Evolutionary conservation across 2,888 invertebrate species (phyloP).

Genomic region (Acrocera orbiculus): DNA sequence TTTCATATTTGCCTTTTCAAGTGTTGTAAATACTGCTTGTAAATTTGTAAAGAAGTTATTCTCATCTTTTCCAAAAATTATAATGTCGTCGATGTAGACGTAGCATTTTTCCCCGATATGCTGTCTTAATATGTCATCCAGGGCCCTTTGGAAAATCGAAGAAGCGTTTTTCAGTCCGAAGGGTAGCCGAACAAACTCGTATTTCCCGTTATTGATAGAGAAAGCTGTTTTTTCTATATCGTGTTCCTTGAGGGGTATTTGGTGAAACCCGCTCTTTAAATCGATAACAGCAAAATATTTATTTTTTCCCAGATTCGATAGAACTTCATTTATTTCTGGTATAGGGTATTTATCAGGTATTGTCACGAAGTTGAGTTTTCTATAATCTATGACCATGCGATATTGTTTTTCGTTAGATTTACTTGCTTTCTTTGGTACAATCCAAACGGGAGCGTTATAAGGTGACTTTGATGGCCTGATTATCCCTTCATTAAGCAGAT

Average conservation of each 20-base stretch:
- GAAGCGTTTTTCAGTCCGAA: constrained; percentile 8
- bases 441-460: constrained; percentile 11
- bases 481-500: constrained; percentile 1
- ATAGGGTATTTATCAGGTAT: constrained; percentile 5
- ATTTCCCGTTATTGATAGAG: constrained; percentile 6
- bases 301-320: constrained; percentile 6
- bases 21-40: constrained; percentile 2
- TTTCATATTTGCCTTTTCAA: constrained; percentile 7
- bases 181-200: constrained; percentile 7
- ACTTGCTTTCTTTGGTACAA: constrained; percentile 6
- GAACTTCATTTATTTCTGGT: constrained; percentile 6
- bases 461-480: constrained; percentile 11
- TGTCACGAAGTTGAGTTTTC: constrained; percentile 3
- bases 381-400: constrained; percentile 6
- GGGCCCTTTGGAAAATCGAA: constrained; percentile 7
- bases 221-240: constrained; percentile 7
- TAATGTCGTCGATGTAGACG: constrained; percentile 9
- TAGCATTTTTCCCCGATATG: constrained; percentile 7
- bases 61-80: constrained; percentile 6
- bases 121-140: constrained; percentile 6
- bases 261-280: constrained; percentile 10
- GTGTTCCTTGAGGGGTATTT: constrained; percentile 7
- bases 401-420: constrained; percentile 8
- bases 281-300: constrained; percentile 6
- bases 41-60: constrained; percentile 5